Evolutionary conservation across 2,888 invertebrate genomes (phyloP).

Genomic region (Lasioglossum calceatum): DNA sequence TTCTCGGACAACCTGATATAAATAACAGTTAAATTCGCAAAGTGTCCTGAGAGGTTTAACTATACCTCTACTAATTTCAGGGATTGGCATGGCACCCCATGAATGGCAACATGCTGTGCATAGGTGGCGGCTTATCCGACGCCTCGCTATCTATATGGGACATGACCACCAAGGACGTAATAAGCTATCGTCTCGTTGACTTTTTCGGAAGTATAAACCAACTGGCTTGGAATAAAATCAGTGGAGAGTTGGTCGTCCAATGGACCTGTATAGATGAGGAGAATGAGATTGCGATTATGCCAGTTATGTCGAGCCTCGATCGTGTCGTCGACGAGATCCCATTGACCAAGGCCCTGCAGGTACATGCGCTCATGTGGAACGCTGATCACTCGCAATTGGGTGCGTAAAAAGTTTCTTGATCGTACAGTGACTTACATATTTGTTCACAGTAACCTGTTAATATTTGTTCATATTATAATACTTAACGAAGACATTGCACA

Average conservation of each 20-base stretch:
- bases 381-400: conserved; percentile 75
- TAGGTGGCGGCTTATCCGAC: conserved; percentile 74
- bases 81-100: conserved; percentile 79
- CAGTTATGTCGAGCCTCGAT: conserved; percentile 74
- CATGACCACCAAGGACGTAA: conserved; percentile 63
- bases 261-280: conserved; percentile 71
- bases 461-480: not conserved
- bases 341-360: conserved; percentile 45
- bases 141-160: conserved; percentile 77
- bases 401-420: conserved; percentile 43
- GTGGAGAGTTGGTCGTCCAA: conserved; percentile 79
- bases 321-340: conserved; percentile 75
- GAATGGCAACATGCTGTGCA: conserved; percentile 72
- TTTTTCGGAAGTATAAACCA: conserved; percentile 71
- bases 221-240: conserved; percentile 77
- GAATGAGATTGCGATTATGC: conserved; percentile 63
- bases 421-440: not conserved
- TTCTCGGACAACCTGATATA: not conserved
- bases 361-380: conserved; percentile 73
- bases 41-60: not conserved
- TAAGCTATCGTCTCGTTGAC: conserved; percentile 66
- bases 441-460: not conserved
- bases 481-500: not conserved
- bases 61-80: conserved; percentile 60
- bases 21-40: not conserved